Evolutionary conservation across 2,113 vertebrate species (phyloP).

Genomic region (Myotis lucifugus): DNA sequence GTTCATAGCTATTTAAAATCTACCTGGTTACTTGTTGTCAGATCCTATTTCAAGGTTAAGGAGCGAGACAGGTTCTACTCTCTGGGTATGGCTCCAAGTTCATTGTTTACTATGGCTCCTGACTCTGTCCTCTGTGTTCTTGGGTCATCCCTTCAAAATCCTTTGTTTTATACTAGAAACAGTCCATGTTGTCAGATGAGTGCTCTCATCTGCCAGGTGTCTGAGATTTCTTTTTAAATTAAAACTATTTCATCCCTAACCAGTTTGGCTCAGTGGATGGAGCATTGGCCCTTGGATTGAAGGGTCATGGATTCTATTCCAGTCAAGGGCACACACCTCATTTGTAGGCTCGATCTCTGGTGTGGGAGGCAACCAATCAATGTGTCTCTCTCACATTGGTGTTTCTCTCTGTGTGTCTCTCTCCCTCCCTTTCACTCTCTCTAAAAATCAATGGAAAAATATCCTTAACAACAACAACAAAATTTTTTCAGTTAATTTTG

Average conservation of each 20-base stretch:
- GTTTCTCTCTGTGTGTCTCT: too few species aligned
- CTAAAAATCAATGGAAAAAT: too few species aligned
- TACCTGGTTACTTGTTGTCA: not conserved
- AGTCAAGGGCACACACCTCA: too few species aligned
- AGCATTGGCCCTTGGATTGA: too few species aligned
- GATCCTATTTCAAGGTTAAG: not conserved
- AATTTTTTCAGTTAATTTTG: not conserved
- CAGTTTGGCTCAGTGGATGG: too few species aligned
- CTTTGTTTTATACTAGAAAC: not conserved
- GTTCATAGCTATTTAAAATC: not conserved
- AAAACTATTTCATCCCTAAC: not conserved
- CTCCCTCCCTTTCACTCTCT: too few species aligned
- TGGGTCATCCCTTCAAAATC: not conserved
- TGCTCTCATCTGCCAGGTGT: not conserved
- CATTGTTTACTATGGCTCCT: not conserved
- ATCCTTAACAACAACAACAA: too few species aligned
- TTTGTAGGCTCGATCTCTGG: too few species aligned
- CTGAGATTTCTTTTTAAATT: not conserved
- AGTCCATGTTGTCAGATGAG: not conserved
- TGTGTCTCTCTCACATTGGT: too few species aligned
- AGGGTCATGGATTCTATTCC: too few species aligned
- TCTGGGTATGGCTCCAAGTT: too few species aligned
- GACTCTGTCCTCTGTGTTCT: not conserved
- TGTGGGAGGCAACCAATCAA: too few species aligned
- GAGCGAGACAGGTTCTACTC: not conserved